phyloP scores from a whole-genome alignment of 2,113 vertebrate species.

The Nibea albiflora region DNA sequence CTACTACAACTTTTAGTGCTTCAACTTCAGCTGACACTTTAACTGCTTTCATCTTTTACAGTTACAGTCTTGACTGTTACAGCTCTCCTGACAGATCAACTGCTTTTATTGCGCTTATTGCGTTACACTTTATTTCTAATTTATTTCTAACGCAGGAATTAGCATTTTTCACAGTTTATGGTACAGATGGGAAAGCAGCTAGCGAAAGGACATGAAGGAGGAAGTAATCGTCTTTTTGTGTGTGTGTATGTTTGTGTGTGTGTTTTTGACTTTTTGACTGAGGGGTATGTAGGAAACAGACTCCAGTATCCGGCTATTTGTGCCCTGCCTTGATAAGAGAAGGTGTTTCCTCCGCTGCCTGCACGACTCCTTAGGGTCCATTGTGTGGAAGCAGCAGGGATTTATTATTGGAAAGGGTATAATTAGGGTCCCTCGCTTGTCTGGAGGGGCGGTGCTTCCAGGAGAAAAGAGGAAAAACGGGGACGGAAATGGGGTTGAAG shows the following conservation, averaged over 20 bases:
- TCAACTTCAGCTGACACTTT: too few relatives aligned
- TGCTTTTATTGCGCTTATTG: too few relatives aligned
- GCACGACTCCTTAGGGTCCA: constrained; percentile 58
- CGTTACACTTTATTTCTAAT: too few relatives aligned
- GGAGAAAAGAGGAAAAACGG: constrained; percentile 16
- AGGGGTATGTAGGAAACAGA: constrained; percentile 66
- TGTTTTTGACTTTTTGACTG: neutral
- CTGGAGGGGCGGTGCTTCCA: constrained; percentile 37
- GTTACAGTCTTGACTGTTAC: too few relatives aligned
- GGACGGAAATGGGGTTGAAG: constrained; percentile 45
- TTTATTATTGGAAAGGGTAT: constrained; percentile 80
- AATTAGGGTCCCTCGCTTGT: constrained; percentile 70
- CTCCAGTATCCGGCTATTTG: constrained; percentile 65
- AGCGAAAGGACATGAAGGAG: neutral
- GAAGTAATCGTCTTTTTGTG: constrained; percentile 31
- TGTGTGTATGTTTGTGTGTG: constrained; percentile 16
- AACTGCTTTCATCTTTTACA: too few relatives aligned
- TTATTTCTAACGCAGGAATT: neutral
- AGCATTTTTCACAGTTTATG: neutral
- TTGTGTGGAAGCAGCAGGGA: constrained; percentile 72
- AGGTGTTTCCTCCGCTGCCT: constrained; percentile 80
- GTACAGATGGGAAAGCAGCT: neutral
- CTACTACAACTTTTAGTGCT: too few relatives aligned
- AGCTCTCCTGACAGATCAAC: too few relatives aligned
- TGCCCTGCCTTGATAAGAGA: constrained; percentile 80